These are phyloP conservation scores for Xestia rhomboidea DNA, from an alignment of 2,888 invertebrate species.

Conservation along the genomic window DNA sequence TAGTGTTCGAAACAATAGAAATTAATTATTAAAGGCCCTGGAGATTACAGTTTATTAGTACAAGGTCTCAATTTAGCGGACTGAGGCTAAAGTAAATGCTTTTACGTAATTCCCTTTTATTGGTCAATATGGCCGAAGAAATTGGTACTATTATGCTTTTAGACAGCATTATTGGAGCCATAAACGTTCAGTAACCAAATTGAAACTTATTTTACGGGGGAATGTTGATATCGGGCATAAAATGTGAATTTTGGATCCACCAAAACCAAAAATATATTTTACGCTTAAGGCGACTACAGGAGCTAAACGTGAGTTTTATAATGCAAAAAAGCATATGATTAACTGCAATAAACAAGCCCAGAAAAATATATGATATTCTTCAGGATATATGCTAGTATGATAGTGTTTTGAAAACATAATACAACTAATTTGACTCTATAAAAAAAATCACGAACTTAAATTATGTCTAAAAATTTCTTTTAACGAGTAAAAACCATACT, in stretches of 20 bases:
- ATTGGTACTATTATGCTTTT: constrained; percentile 46
- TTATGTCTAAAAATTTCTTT: no score
- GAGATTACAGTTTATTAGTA: constrained; percentile 51
- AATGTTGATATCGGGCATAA: constrained; percentile 20
- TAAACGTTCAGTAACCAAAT: constrained; percentile 44
- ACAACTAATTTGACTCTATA: no score
- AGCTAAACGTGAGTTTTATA: no score
- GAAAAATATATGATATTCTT: no score
- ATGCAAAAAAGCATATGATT: no score
- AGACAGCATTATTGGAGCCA: constrained; percentile 41
- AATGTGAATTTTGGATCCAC: constrained; percentile 2
- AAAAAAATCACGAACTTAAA: no score
- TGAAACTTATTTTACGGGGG: constrained; percentile 35
- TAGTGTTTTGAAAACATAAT: no score
- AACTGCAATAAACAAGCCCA: no score
- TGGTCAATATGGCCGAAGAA: constrained; percentile 50
- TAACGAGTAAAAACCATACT: no score
- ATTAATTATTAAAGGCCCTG: constrained; percentile 47
- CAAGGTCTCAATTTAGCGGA: constrained; percentile 43
- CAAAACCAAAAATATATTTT: background rate
- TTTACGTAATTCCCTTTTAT: constrained; percentile 57
- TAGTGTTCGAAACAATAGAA: constrained; percentile 40
- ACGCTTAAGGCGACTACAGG: no score
- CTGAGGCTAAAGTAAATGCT: constrained; percentile 50
- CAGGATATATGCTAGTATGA: no score